Evolutionary conservation across 1,140 invertebrate species (phyloP), one percentile per base, ranked within the genome.

Genomic region (Potamilus streckersoni): DNA sequence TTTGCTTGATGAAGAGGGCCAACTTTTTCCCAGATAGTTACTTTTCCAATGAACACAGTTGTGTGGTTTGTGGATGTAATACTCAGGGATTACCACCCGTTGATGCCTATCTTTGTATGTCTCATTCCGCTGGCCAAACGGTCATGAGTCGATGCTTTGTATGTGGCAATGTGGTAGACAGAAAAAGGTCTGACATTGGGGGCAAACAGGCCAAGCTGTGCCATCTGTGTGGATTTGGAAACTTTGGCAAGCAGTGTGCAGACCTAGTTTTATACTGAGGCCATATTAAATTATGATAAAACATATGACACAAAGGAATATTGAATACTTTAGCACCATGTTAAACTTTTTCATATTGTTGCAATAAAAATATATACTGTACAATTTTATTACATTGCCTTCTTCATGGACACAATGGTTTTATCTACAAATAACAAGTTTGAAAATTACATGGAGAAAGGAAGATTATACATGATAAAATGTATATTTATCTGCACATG

Each of bases 221-320:
- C 58, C 19, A 20, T n/a, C 23, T 68, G n/a, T 74, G 73, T 69
- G 59, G 66, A 4, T 74, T 74, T 69, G 65, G 66, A 38, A 74
- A 74, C 59, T 20, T 38, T 49, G 73, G 65, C 19, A 74, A 74
- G n/a, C 56, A 58, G 58, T 74, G 73, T 69, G 56, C 20, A 49
- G 66, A 58, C 17, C 12, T 74, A 14, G 73, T 69, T 62, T 55
- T 62, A 38, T 38, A 62, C 55, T 71, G 38, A 49, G 38, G 38
- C 38, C 38, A 49, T 49, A 49, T 49, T 49, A 49, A 11, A 8
- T 49, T 49, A 8, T 49, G 2, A 49, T 49, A 49, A 49, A 49
- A 49, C 38, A 49, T 49, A 49, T 49, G 38, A 49, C 11, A 49
- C 38, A 49, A 49, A 49, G 38, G 6, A 49, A 49, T 49, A 49